Conservation (phyloP, 2,113 vertebrate species). For the Plecotus auritus region DNA sequence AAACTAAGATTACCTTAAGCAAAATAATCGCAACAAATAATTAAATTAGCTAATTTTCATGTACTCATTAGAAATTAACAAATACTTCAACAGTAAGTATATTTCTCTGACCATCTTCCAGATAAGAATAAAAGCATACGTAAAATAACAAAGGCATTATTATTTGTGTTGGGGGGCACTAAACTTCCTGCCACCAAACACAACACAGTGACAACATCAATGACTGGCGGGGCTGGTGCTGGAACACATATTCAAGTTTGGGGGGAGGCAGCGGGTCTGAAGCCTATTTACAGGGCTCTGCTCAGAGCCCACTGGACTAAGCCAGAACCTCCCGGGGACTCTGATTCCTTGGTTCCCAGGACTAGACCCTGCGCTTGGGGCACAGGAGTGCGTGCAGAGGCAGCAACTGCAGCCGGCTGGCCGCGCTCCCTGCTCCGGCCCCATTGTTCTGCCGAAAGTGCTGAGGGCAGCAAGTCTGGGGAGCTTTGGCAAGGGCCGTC, state of each 20-base stretch:
- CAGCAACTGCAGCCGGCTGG: slow-evolving; percentile 71
- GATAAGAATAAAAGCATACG: neutral
- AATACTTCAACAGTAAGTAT: neutral
- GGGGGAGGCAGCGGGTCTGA: neutral
- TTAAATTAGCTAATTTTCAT: neutral
- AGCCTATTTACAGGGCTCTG: neutral
- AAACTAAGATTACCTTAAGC: slow-evolving; percentile 55
- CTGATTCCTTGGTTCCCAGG: slow-evolving; percentile 37
- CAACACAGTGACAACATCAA: neutral
- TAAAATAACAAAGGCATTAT: neutral
- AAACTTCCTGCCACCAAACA: slow-evolving; percentile 25
- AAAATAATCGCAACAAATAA: neutral
- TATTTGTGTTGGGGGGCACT: neutral
- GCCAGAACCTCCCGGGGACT: slow-evolving; percentile 38
- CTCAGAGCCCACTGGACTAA: neutral
- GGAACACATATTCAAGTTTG: neutral
- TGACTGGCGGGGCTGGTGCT: neutral
- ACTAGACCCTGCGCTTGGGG: slow-evolving; percentile 42
- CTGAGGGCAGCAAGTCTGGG: slow-evolving; percentile 85
- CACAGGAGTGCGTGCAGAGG: slow-evolving; percentile 45
- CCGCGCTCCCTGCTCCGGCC: slow-evolving; percentile 73
- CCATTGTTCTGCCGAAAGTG: slow-evolving; percentile 86
- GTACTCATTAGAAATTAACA: neutral
- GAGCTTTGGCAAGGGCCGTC: slow-evolving; percentile 77
- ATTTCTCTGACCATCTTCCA: neutral